phyloP scores from a whole-genome alignment of 2,888 invertebrate genomes.

The Ischnura elegans region DNA sequence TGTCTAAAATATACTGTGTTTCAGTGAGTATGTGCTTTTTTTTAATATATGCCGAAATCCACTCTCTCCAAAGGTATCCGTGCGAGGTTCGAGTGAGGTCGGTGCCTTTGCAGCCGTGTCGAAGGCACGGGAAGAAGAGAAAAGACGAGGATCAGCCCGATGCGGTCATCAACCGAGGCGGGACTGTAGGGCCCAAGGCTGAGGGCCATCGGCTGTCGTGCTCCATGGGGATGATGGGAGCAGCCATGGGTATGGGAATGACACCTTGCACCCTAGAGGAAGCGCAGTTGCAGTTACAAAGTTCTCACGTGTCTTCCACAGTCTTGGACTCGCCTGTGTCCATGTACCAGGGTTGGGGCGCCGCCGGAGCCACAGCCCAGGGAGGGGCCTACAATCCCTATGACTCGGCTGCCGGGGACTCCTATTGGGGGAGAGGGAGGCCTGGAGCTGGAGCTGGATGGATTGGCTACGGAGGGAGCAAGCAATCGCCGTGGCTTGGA shows the following conservation, averaged over 20 bases:
- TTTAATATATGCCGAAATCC: no score
- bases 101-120: conserved; percentile 90
- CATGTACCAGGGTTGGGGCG: conserved; percentile 77
- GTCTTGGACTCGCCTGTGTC: conserved; percentile 83
- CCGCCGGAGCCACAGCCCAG: conserved; percentile 49
- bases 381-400: conserved; percentile 61
- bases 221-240: conserved; percentile 82
- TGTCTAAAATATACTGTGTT: no score
- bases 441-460: conserved; percentile 76
- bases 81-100: conserved; percentile 92
- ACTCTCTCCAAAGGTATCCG: conserved; percentile 84
- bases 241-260: conserved; percentile 73
- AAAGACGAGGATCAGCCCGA: conserved; percentile 85
- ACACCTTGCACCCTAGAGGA: conserved; percentile 56
- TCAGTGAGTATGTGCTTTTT: no score
- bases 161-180: conserved; percentile 77
- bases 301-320: conserved; percentile 86
- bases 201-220: conserved; percentile 69
- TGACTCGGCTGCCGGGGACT: conserved; percentile 42
- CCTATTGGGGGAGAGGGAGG: conserved; percentile 64
- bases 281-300: conserved; percentile 83
- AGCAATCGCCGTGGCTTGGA: conserved; percentile 48
- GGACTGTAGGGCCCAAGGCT: conserved; percentile 72
- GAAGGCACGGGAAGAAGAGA: conserved; percentile 87
- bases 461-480: conserved; percentile 75